phyloP scores from a whole-genome alignment of 2,888 invertebrate species.

The Stratiomys singularior region DNA sequence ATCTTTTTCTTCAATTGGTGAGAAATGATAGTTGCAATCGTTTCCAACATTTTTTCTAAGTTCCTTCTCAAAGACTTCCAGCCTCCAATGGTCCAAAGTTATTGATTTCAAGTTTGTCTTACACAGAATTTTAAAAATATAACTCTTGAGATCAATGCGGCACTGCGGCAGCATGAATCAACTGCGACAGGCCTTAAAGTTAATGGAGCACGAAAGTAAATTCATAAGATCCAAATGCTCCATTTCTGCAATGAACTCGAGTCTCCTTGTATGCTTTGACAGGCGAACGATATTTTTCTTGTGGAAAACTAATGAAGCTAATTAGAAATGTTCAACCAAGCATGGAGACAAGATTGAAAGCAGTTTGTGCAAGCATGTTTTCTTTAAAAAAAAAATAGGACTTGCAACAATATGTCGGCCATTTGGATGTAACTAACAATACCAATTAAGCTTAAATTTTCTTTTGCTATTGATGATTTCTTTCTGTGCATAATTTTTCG shows the following conservation, averaged over 20 bases:
- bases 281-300: not conserved
- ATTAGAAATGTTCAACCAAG: conserved; percentile 16
- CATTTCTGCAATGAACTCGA: not conserved
- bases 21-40: no score
- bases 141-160: not conserved
- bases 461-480: not conserved
- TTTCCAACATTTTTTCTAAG: no score
- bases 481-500: not conserved
- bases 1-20: no score
- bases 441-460: not conserved
- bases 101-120: not conserved
- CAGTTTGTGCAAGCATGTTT: not conserved
- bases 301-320: conserved; percentile 18
- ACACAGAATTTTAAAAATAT: not conserved
- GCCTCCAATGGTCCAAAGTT: not conserved
- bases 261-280: not conserved
- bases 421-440: not conserved
- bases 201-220: conserved; percentile 3
- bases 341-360: not conserved
- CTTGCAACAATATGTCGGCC: not conserved
- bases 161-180: not conserved
- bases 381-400: not conserved
- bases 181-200: not conserved
- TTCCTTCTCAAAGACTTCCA: no score
- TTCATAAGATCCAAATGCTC: not conserved